A percentile compares a stretch with the other conserved stretches of the same genome.
Evolutionary conservation across 2,888 invertebrate genomes (phyloP).

Genomic region (Furcula furcula): DNA sequence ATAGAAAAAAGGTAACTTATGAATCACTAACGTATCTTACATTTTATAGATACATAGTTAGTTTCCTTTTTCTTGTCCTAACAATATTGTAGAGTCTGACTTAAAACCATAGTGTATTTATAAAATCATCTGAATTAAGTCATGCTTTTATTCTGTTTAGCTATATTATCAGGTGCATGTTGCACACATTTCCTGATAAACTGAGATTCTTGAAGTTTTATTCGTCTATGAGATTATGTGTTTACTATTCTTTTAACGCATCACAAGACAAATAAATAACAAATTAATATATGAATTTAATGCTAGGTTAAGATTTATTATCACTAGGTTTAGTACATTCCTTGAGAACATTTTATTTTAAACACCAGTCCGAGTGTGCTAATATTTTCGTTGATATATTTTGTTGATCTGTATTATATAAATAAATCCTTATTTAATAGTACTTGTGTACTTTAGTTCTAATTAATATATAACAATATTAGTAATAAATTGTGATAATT

Average conservation of each 20-base stretch:
- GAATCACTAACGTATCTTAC: too few relatives aligned
- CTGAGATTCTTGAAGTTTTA: too few relatives aligned
- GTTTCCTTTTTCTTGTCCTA: too few relatives aligned
- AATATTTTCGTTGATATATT: constrained; percentile 23
- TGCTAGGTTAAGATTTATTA: constrained; percentile 8
- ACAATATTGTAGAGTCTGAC: too few relatives aligned
- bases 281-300: constrained; percentile 6
- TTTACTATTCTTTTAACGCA: constrained; percentile 4
- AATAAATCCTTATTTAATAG: neutral
- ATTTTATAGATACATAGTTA: too few relatives aligned
- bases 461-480: constrained; percentile 14
- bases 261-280: constrained; percentile 15
- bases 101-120: too few relatives aligned
- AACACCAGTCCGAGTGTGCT: constrained; percentile 25
- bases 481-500: constrained; percentile 34
- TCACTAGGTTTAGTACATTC: constrained; percentile 22
- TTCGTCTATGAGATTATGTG: neutral
- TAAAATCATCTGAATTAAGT: too few relatives aligned
- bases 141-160: too few relatives aligned
- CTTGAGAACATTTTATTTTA: constrained; percentile 9
- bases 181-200: too few relatives aligned
- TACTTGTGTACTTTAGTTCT: constrained; percentile 6
- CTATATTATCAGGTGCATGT: too few relatives aligned
- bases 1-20: too few relatives aligned
- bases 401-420: constrained; percentile 29